A percentile compares a stretch with the other conserved stretches of the same genome.
Evolutionary conservation across 2,797 vertebrate species (phyloP).

Genomic region (Notoglanidium macrostoma): DNA sequence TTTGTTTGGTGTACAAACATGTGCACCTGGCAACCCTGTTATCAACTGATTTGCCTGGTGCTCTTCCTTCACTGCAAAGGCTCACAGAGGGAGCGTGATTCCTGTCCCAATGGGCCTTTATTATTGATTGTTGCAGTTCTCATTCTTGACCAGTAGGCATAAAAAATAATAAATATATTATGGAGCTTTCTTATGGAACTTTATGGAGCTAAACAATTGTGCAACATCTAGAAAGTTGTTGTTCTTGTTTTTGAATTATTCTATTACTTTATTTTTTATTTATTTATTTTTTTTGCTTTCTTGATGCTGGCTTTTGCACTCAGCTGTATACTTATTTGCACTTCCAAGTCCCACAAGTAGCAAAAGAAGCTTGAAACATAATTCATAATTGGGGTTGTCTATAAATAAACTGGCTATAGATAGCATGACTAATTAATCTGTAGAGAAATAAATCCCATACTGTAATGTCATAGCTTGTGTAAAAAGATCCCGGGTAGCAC

Average conservation of each 20-base stretch:
- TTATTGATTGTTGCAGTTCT: neutral
- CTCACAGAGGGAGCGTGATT: neutral
- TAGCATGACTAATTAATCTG: conserved; percentile 9
- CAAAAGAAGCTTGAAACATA: neutral
- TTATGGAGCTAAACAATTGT: neutral
- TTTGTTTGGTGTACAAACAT: neutral
- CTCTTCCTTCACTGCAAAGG: neutral
- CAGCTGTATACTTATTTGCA: neutral
- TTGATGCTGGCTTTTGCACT: neutral
- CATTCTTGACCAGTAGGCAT: neutral
- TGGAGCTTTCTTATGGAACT: neutral
- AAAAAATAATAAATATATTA: neutral
- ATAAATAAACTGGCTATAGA: conserved; percentile 4
- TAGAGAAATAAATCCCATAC: neutral
- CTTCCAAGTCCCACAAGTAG: neutral
- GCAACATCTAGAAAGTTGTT: neutral
- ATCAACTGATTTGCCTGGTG: neutral
- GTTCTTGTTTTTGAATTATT: neutral
- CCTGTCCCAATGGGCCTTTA: neutral
- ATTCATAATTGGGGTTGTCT: neutral
- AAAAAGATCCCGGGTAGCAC: neutral
- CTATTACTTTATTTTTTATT: neutral
- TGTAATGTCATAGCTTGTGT: neutral
- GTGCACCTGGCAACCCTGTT: neutral
- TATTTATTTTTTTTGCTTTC: neutral